Evolutionary conservation across 2,888 invertebrate genomes (phyloP), one percentile per base, ranked within the genome.

Genomic region (Mythimna loreyi): DNA sequence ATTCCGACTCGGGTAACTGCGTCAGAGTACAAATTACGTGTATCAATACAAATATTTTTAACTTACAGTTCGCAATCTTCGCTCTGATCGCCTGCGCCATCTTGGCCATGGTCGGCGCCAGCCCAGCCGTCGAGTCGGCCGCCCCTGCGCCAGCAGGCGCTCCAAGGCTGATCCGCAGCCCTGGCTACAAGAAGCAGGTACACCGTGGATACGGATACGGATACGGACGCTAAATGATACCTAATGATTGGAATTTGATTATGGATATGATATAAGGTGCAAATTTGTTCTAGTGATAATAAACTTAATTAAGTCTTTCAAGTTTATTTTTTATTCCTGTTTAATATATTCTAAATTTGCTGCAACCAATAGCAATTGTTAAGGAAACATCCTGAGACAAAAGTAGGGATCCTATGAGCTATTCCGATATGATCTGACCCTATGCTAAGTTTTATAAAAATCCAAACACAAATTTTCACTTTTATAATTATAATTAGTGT

Each of bases 81-180:
- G 53, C 33, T 55, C 33, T 55, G 53, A 55, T 55, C 13, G 53
- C 33, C 6, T 53, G 53, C 53, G 33, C 53, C 33, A 55, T 55
- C 33, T 13, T 55, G 53, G 53, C 33, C 9, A 33, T 55, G 53
- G 53, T 55, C 5, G 21, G 53, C 2, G 53, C 53, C 30, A 30
- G 5, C 21, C 3, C 30, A 6, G n/a, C 1, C n/a, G 2, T 11
- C 30, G 6, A 33, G 4, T 7, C 11, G n/a, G 11, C 6, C 13
- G 33, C 53, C 13, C 53, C 30, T 7, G 53, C 53, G 16, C 5
- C 2, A 13, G 40, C 16, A 21, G 23, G 9, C 5, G 19, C 9
- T 3, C n/a, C n/a, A 4, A 55, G 53, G 53, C 5, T 30, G 16
- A 6, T 55, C n/a, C 53, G 53, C 33, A 55, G 53, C 33, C 53